Percentiles rank a stretch among this genome's conserved stretches.
phyloP scores from a whole-genome alignment of 2,113 vertebrate genomes.

The Phylloscopus trochilus region DNA sequence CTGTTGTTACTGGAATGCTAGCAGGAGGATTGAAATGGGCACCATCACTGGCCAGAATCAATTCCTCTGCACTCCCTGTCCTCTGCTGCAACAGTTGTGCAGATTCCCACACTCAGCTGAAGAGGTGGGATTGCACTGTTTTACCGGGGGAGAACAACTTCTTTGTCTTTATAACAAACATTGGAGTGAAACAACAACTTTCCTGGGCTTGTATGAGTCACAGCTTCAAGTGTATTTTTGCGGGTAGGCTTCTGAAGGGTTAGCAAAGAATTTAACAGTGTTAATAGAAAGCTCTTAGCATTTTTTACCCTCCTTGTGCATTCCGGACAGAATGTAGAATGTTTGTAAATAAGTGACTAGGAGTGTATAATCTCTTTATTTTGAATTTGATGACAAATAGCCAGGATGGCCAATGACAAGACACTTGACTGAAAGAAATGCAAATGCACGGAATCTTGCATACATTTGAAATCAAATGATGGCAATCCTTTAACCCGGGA shows the following conservation, averaged over 20 bases:
- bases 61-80: not conserved
- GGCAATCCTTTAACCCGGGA: not conserved
- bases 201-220: not conserved
- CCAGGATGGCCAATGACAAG: not conserved
- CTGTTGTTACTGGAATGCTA: not conserved
- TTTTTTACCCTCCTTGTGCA: not conserved
- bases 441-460: slow-evolving; percentile 42
- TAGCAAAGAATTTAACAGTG: not conserved
- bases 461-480: slow-evolving; percentile 17
- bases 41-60: not conserved
- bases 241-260: not conserved
- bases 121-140: not conserved
- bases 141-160: not conserved
- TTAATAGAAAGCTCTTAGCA: not conserved
- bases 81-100: not conserved
- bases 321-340: not conserved
- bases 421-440: not conserved
- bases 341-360: not conserved
- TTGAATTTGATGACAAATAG: slow-evolving; percentile 28
- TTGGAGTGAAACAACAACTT: not conserved
- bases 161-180: not conserved
- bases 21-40: not conserved
- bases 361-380: not conserved
- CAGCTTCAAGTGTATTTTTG: not conserved
- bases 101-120: not conserved